Conservation (phyloP, 2,797 vertebrate genomes). For the Podargus strigoides region DNA sequence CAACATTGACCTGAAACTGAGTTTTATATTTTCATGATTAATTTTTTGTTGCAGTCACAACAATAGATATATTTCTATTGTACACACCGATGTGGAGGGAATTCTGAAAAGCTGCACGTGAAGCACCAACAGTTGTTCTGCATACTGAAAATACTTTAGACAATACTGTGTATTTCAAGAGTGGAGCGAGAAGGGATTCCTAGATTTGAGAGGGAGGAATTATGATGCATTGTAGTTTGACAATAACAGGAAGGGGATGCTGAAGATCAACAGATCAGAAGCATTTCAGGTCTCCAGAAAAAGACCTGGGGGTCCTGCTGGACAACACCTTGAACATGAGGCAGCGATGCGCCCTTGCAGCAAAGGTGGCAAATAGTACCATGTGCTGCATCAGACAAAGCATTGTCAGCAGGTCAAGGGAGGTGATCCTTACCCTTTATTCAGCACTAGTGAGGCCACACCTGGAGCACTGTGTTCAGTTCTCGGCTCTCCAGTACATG, state of each 20-base stretch:
- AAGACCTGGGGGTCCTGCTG: not conserved
- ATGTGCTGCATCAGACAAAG: not conserved
- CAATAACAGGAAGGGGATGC: not conserved
- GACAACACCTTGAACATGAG: not conserved
- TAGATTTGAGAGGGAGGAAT: not conserved
- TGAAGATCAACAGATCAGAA: not conserved
- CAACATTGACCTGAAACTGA: not conserved
- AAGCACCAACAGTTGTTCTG: not conserved
- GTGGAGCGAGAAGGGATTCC: not conserved
- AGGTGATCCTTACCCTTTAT: not conserved
- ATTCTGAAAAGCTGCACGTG: not conserved
- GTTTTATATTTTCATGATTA: not conserved
- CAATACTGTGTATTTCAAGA: not conserved
- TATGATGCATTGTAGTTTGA: not conserved
- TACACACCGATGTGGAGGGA: not conserved
- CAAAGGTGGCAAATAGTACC: not conserved
- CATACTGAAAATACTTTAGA: not conserved
- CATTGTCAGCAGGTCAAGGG: not conserved
- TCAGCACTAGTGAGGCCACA: not conserved
- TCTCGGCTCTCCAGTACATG: not conserved
- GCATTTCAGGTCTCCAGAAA: not conserved
- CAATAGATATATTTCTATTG: not conserved
- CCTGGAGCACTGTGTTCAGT: not conserved
- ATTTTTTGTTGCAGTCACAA: not conserved
- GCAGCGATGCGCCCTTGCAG: accelerated